phyloP scores from a whole-genome alignment of 2,888 invertebrate species.

The Ferrisia virgata region DNA sequence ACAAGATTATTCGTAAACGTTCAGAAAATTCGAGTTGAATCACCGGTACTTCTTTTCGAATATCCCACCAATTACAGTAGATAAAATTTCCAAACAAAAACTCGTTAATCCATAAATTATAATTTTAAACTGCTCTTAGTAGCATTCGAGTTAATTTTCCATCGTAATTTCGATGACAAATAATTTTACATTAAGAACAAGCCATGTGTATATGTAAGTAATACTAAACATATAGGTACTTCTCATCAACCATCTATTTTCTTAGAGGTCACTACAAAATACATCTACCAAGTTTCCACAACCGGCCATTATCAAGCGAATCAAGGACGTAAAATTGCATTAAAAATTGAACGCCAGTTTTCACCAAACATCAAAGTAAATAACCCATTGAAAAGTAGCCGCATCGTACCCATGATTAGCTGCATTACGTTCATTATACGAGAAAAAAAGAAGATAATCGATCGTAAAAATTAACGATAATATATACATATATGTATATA shows the following conservation, averaged over 20 bases:
- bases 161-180: not conserved
- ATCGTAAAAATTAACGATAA: not conserved
- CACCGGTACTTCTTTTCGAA: too few relatives aligned
- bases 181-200: not conserved
- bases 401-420: not conserved
- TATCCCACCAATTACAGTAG: too few relatives aligned
- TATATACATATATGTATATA: too few relatives aligned
- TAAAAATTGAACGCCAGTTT: not conserved
- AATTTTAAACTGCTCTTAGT: too few relatives aligned
- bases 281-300: not conserved
- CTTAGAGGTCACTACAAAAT: not conserved
- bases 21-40: too few relatives aligned
- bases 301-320: not conserved
- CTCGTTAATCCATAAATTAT: too few relatives aligned
- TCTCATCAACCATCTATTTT: not conserved
- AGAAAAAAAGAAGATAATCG: not conserved
- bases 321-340: constrained; percentile 14
- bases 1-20: too few relatives aligned
- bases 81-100: not conserved
- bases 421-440: not conserved
- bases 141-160: not conserved
- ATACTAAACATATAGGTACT: too few relatives aligned
- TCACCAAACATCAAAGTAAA: not conserved
- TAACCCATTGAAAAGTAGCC: not conserved
- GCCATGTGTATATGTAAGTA: too few relatives aligned